phyloP scores from a whole-genome alignment of 2,113 vertebrate genomes.

The Passer domesticus region DNA sequence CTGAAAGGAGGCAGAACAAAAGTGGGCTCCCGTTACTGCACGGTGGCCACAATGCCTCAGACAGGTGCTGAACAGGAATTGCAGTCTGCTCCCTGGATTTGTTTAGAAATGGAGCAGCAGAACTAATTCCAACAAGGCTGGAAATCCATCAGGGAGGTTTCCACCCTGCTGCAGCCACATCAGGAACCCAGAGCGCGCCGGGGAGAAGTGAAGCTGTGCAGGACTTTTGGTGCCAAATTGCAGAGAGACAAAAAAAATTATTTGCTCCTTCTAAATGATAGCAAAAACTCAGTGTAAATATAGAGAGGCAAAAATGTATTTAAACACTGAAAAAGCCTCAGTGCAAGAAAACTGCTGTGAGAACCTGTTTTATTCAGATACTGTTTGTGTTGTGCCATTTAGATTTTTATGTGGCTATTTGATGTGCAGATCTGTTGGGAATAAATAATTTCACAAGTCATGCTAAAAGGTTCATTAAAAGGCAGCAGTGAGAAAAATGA shows the following conservation, averaged over 20 bases:
- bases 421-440: background rate
- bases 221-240: background rate
- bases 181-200: background rate
- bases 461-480: background rate
- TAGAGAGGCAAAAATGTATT: background rate
- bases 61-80: constrained; percentile 32
- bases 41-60: background rate
- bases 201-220: accelerated
- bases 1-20: constrained; percentile 42
- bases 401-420: background rate
- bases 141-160: background rate
- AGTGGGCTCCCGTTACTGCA: background rate
- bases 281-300: background rate
- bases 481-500: background rate
- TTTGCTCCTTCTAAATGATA: background rate
- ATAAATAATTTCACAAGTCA: background rate
- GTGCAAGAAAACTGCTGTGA: background rate
- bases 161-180: background rate
- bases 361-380: background rate
- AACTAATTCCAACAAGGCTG: constrained; percentile 4
- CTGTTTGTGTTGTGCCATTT: background rate
- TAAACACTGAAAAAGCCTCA: background rate
- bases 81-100: background rate
- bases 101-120: background rate
- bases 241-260: background rate